Base-by-base conservation (phyloP, 2,113 vertebrate genomes). In the Phoenicopterus ruber region DNA sequence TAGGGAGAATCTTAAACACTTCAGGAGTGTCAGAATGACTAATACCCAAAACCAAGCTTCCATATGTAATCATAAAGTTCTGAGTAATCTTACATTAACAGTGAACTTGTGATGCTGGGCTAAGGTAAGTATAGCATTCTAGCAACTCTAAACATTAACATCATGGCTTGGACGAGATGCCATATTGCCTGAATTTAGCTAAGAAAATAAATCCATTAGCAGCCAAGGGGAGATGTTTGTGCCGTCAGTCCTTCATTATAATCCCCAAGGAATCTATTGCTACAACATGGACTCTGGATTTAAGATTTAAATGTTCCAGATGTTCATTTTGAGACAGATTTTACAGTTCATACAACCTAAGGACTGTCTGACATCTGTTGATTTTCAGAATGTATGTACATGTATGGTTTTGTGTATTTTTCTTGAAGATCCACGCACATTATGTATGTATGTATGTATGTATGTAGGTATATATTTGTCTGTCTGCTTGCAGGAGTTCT, bases 281-380 rank as follows among this genome's bases (percentile, higher is more conserved):
- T 93, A 88, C 72, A 83, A 89, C 69, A 93, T 86, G 4, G 7
- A 67, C 67, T 90, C 63, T 96, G 77, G 84, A 97, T 95, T 93
- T 95, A 93, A 88, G 92, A 94, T 91, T 93, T 96, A 86, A 94
- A 95, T 93, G 50, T 95, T 96, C 90, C 82, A 97, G 82, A 94
- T 97, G 93, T 90, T 97, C n/a, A 81, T 93, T 91, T 82, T 69
- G 52, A 86, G 52, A 71, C 47, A 82, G 74, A 94, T 93, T 96
- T 97, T 95, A 55, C 62, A 90, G 69, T 88, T 97, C 61, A 19
- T 94, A 38, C 87, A 96, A 86, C 26, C 44, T 90, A 88, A 95
- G 61, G 78, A 86, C 65, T 95, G 44, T 67, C 16, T 86, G 57
- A 42, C 76, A 93, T 93, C 86, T 97, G 65, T 71, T 97, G 87